Evolutionary conservation across 2,113 vertebrate species (phyloP), one percentile per base, ranked within the genome.

Genomic region (Sorex fumeus): DNA sequence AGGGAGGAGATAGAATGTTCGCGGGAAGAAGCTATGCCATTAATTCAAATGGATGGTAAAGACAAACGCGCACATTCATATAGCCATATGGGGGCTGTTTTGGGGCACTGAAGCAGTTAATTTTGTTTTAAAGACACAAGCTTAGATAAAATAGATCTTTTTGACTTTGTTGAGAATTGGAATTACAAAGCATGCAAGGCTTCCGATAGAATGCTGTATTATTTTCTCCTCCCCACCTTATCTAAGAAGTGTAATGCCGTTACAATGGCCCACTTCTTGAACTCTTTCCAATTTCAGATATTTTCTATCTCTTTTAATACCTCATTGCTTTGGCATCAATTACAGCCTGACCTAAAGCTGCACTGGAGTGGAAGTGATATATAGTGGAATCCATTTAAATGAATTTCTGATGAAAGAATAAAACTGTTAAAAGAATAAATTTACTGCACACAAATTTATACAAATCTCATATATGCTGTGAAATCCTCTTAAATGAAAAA

Each of bases 381-480:
- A 98, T 96, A 94, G 97, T 83, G 57, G 95, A 97, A 97, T 97
- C 96, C 95, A 98, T 97, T 98, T 97, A 98, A 98, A 98, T 98
- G 96, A 98, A 98, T 98, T 98, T 98, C 97, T 98, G 97, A 98
- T 98, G 97, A 97, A 98, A 98, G 96, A 98, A 98, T 98, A 98
- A 98, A 98, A 98, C 96, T 98, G 97, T 96, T 98, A 97, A 97
- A 96, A 95, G 97, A 98, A 98, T 97, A 97, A 98, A 98, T 98
- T 98, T 98, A 98, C 95, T 97, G 97, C 97, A 96, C 85, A 94
- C 93, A 97, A 97, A 98, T 98, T 98, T 98, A 98, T 98, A 97
- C 97, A 98, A 98, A 98, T 98, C 97, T 97, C 81, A 57, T 97
- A 96, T 97, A 96, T 97, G 96, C 95, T 94, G 64, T 95, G 94